Evolutionary conservation across 2,797 vertebrate species (phyloP).

Genomic region (Podarcis siculus): DNA sequence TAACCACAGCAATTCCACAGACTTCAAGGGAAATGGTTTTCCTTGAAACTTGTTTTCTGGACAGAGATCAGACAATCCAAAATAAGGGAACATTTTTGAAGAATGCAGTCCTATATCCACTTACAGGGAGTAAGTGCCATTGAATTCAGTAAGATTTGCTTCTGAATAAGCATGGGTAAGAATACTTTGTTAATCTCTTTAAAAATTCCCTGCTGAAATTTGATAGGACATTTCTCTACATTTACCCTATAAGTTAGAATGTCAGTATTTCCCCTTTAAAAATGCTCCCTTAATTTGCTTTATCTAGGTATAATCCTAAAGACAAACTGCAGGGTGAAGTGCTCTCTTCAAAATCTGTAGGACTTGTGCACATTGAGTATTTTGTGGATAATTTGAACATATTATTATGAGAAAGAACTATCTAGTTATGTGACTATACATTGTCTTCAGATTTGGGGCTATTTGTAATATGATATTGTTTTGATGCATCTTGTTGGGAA

Average conservation of each 20-base stretch:
- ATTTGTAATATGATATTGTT: not conserved
- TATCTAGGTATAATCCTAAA: not conserved
- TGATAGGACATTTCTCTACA: not conserved
- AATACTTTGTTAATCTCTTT: not conserved
- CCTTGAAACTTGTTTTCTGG: not conserved
- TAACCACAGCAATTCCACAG: not conserved
- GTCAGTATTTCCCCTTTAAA: not conserved
- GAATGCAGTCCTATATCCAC: not conserved
- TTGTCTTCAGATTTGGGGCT: not conserved
- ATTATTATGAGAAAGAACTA: not conserved
- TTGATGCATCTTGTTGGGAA: not conserved
- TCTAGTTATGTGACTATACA: not conserved
- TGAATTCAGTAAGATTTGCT: not conserved
- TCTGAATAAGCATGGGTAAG: not conserved
- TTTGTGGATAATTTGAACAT: not conserved
- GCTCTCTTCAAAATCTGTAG: not conserved
- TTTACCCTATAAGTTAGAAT: not conserved
- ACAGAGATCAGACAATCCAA: not conserved
- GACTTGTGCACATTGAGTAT: not conserved
- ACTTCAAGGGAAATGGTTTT: not conserved
- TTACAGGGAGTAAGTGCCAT: not conserved
- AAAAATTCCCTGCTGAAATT: not conserved
- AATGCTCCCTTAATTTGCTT: not conserved
- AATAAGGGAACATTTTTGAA: not conserved
- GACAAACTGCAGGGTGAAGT: not conserved